phyloP scores from a whole-genome alignment of 2,888 invertebrate species.

The Perithous albicinctus region DNA sequence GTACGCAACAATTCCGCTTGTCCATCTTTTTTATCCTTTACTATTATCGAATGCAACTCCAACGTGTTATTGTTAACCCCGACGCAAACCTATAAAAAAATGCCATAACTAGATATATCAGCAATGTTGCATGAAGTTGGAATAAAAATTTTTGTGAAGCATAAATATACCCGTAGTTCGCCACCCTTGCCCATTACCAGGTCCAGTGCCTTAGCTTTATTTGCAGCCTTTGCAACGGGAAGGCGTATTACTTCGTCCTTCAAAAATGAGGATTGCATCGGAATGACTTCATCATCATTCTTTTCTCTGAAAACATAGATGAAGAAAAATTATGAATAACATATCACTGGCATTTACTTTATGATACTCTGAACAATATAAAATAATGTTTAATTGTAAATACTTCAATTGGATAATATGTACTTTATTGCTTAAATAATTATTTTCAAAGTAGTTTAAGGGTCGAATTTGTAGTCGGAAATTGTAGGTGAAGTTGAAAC shows the following conservation, averaged over 20 bases:
- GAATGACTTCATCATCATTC: conserved; percentile 79
- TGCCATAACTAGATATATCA: background rate
- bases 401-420: background rate
- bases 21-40: conserved; percentile 86
- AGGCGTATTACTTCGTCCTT: conserved; percentile 91
- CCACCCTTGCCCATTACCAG: conserved; percentile 90
- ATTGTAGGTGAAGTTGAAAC: no score
- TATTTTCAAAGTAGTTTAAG: conserved; percentile 38
- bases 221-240: conserved; percentile 88
- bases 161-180: conserved; percentile 87
- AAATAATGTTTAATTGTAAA: no score
- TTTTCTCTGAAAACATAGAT: conserved; percentile 66
- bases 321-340: conserved; percentile 19
- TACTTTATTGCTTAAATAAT: background rate
- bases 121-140: background rate
- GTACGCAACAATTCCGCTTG: conserved; percentile 88
- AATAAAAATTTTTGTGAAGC: background rate
- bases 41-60: conserved; percentile 88
- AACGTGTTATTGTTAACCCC: conserved; percentile 91
- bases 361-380: background rate
- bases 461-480: no score
- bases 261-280: conserved; percentile 85
- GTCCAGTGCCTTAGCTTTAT: conserved; percentile 90
- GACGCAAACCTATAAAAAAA: conserved; percentile 85
- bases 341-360: background rate